Conservation (phyloP, 2,113 vertebrate species). For the Heptranchias perlo region DNA sequence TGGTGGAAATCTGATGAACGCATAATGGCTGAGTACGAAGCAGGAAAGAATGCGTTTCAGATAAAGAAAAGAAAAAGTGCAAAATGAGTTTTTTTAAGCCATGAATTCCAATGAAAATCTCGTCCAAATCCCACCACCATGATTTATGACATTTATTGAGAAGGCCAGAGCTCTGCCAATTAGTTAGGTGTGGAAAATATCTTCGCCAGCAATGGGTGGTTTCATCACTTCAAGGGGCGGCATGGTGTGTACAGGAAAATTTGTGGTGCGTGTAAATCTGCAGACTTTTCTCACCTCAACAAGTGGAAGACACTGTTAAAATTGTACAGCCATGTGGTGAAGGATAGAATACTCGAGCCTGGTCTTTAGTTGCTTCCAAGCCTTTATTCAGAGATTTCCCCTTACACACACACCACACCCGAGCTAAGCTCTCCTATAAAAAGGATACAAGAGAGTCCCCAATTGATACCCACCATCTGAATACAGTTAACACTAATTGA, state of each 20-base stretch:
- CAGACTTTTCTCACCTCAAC: not conserved
- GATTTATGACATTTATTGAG: not conserved
- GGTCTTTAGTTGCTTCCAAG: too few species aligned
- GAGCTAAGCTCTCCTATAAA: too few species aligned
- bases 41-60: not conserved
- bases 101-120: too few species aligned
- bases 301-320: not conserved
- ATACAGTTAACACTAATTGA: too few species aligned
- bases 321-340: too few species aligned
- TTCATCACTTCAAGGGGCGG: not conserved
- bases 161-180: not conserved
- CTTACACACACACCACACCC: too few species aligned
- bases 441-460: too few species aligned
- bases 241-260: not conserved
- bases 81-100: not conserved
- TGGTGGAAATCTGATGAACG: not conserved
- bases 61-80: not conserved
- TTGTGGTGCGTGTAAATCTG: not conserved
- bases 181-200: not conserved
- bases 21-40: not conserved
- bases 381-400: too few species aligned
- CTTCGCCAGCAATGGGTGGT: not conserved
- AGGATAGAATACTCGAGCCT: too few species aligned
- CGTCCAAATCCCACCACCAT: not conserved
- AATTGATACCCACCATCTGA: too few species aligned